Evolutionary conservation across 2,888 invertebrate genomes (phyloP), one percentile per base, ranked within the genome.

Genomic region (Drosophila recens): DNA sequence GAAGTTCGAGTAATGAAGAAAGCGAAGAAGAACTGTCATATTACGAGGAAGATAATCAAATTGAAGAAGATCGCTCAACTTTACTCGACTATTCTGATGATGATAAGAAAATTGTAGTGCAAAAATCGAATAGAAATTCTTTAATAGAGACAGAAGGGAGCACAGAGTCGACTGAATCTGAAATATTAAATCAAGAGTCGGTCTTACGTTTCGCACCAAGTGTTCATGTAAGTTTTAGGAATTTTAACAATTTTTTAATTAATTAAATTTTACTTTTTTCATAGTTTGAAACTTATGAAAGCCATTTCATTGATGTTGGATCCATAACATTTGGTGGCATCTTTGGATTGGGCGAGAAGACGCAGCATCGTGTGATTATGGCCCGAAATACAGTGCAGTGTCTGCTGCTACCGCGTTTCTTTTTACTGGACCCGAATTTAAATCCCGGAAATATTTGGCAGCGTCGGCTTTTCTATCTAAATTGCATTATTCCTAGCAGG

Each of bases 331-430:
- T 83, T 73, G 92, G 92, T 11, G 90, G 90, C 0, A 90, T 93
- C 75, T 96, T 96, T 79, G 95, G 96, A 4, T 93, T 96, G 45
- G 96, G 96, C 0, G 96, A 96, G 90, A 93, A 94, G 67, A 94
- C 95, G 93, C 92, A 94, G 1, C 94, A 95, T 88, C 94, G 96
- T 13, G 94, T 95, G 5, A 94, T 96, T 30, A 93, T 96, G 56
- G 95, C 96, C 0, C 89, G 94, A 45, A 94, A 94, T 0, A 94
- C 94, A 0, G 95, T 95, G 5, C 94, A 94, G 77, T 96, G 96
- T 79, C 93, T 96, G 86, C 91, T 96, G 40, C 91, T 96, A 64
- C 96, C 96, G 0, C 94, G 94, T 70, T 95, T 95, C 82, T 96
- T 95, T 95, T 92, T 96, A 17, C 88, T 95, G 42, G 95, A 95